A percentile compares a stretch with the other conserved stretches of the same genome.
These are phyloP conservation scores for Helicoverpa assulta DNA, from an alignment of 2,888 invertebrate species.

Conservation along the genomic window DNA sequence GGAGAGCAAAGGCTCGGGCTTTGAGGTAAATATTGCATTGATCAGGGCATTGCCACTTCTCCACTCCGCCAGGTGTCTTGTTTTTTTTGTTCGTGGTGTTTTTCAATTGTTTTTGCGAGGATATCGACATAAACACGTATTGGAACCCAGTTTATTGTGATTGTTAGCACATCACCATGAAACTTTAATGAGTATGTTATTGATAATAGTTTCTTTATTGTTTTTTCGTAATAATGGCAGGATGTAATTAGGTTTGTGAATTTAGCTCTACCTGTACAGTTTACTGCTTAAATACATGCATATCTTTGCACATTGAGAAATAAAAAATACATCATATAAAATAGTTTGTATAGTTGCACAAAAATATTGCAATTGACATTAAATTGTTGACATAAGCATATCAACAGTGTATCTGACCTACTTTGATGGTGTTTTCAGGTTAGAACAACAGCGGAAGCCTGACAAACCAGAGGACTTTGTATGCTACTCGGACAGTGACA, in stretches of 20 bases:
- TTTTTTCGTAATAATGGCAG: slow-evolving; percentile 24
- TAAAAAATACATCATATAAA: background rate
- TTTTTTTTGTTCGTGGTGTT: slow-evolving; percentile 29
- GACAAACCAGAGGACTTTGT: slow-evolving; percentile 98
- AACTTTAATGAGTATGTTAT: slow-evolving; percentile 14
- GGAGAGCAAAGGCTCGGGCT: slow-evolving; percentile 92
- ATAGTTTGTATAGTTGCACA: background rate
- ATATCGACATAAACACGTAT: slow-evolving; percentile 12
- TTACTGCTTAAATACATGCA: slow-evolving; percentile 2
- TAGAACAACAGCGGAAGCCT: slow-evolving; percentile 94
- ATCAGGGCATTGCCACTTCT: slow-evolving; percentile 41
- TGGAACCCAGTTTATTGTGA: background rate
- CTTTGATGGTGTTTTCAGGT: slow-evolving; percentile 72
- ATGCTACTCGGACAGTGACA: slow-evolving; percentile 96
- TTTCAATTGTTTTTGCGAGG: slow-evolving; percentile 21
- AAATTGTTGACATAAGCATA: background rate
- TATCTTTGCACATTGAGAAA: background rate
- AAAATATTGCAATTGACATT: background rate
- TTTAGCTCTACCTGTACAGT: background rate
- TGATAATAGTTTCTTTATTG: slow-evolving; percentile 24
- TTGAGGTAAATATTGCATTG: slow-evolving; percentile 79
- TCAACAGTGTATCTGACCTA: slow-evolving; percentile 18
- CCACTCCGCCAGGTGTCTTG: slow-evolving; percentile 26
- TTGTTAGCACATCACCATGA: slow-evolving; percentile 2
- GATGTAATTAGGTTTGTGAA: slow-evolving; percentile 26